A percentile compares a stretch with the other conserved stretches of the same genome.
phyloP scores from a whole-genome alignment of 1,140 invertebrate genomes.

The Polypedilum pembai region DNA sequence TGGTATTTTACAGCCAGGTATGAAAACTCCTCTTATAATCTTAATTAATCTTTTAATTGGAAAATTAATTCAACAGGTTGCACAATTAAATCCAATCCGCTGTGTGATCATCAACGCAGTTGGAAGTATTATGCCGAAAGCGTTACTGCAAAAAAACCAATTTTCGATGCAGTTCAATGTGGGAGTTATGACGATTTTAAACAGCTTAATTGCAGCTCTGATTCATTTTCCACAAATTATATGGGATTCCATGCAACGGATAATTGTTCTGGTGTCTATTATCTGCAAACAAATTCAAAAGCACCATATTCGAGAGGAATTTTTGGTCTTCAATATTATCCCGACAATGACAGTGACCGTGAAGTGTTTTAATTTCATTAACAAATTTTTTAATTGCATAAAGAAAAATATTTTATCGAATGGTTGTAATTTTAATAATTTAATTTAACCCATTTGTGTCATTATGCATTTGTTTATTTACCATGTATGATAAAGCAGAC shows the following conservation, averaged over 20 bases:
- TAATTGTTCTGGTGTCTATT: neutral
- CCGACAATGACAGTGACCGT: neutral
- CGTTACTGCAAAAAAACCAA: conserved; percentile 44
- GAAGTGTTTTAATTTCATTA: neutral
- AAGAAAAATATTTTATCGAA: neutral
- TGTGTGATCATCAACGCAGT: conserved; percentile 57
- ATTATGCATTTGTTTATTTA: neutral
- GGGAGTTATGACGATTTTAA: conserved; percentile 39
- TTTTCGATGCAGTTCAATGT: conserved; percentile 42
- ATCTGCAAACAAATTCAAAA: neutral
- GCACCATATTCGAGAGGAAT: neutral
- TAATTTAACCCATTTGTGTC: conserved; percentile 9
- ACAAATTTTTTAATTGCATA: conserved; percentile 3
- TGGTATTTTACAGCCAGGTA: conserved; percentile 47
- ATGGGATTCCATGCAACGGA: neutral
- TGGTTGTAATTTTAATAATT: neutral
- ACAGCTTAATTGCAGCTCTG: conserved; percentile 35
- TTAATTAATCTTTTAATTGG: no score
- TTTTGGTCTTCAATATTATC: neutral
- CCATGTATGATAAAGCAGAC: neutral
- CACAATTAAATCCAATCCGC: conserved; percentile 41
- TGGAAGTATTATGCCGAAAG: conserved; percentile 57
- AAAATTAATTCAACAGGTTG: conserved; percentile 36
- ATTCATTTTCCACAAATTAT: neutral
- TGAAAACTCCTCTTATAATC: no score